Base-by-base conservation (phyloP, 2,113 vertebrate species). In the Labeo rohita region DNA sequence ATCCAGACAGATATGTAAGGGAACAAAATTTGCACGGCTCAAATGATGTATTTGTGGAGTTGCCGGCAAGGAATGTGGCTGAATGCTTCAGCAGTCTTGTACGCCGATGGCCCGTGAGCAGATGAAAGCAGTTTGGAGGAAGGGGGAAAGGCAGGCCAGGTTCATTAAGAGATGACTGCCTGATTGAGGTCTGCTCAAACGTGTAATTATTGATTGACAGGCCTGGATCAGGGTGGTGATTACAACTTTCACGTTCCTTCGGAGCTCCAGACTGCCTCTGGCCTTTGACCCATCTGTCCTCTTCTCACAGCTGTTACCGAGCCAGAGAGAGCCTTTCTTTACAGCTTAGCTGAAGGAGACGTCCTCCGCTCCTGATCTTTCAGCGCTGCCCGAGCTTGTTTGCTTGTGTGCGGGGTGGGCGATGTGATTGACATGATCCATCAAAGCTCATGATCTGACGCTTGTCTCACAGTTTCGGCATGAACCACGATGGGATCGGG, bases 401-500 rank as follows among this genome's bases (percentile, higher is more conserved):
- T 13, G 39, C 47, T 68, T 68, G n/a, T 23, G n/a, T 23, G 28
- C 3, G 6, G 54, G 49, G 36, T 34, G 39, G 36, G 18, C 13
- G 52, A 39, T 61, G 15, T 84, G 84, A 87, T 74, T 83, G 63
- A 34, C 43, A 34, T 73, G 43, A 54, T 59, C 56, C 65, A 11
- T 43, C 43, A 52, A 61, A 28, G 28, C 39, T 52, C 76, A 77
- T 75, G 45, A 13, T 54, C 86, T 89, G 54, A 74, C 76, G 52
- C 94, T 89, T 93, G 84, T 94, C 78, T 83, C 90, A 88, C 93
- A 99, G 98, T 95, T 99, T 99, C 92, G 98, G 98, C 92, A 99
- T 99, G 98, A 99, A 99, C 95, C 98, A 99, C 87, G 98, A 99
- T 89, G 98, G 98, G 92, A 98, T 98, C 90, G 98, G 98, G 92